Evolutionary conservation across 30 jellyfish, hydroid and myxozoan genomes (phyloP).

Genomic region (Chrysaora quinquecirrha): DNA sequence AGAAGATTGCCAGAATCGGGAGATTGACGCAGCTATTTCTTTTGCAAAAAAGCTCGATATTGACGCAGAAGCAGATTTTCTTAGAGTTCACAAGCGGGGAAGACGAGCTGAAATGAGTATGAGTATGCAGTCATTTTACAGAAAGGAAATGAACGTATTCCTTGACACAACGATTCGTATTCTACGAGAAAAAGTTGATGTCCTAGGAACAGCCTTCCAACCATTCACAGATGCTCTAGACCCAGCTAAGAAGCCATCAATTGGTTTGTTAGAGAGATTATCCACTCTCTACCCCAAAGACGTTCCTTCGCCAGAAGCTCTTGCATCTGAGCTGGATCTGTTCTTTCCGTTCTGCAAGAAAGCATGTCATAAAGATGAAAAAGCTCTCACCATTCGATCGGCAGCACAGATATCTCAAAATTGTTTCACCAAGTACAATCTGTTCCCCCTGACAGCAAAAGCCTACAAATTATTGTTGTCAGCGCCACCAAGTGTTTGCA

Average conservation of each 20-base stretch:
- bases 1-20: not conserved
- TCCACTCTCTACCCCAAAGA: constrained; percentile 1
- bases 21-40: not conserved
- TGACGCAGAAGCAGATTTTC: not conserved
- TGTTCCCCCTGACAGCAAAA: constrained; percentile 1
- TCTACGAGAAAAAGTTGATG: not conserved
- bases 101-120: not conserved
- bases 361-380: not conserved
- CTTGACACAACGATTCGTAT: not conserved
- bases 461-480: not conserved
- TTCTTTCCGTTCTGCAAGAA: too few species aligned
- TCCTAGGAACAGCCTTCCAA: too few species aligned
- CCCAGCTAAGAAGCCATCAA: not conserved
- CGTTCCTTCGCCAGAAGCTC: constrained; percentile 3
- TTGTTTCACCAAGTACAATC: not conserved
- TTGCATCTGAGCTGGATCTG: too few species aligned
- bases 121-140: not conserved
- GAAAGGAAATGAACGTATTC: not conserved
- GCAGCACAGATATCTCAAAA: too few species aligned
- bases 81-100: not conserved
- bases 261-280: not conserved
- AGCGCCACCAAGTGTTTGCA: too few species aligned
- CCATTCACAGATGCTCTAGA: too few species aligned
- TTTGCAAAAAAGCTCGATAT: not conserved
- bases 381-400: constrained; percentile 1